Evolutionary conservation across 2,888 invertebrate species (phyloP).

Genomic region (Pegoplata infirma): DNA sequence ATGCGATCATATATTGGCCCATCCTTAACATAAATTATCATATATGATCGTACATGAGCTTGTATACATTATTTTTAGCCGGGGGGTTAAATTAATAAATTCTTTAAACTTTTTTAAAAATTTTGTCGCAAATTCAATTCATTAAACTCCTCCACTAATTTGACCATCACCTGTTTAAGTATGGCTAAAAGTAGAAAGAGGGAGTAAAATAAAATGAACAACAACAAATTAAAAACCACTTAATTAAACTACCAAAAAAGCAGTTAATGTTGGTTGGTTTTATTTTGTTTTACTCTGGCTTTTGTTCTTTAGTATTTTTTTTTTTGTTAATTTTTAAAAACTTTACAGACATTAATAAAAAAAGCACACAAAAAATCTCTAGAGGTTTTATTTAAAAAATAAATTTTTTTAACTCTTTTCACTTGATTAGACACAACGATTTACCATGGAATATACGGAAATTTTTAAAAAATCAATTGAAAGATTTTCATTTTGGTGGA

Average conservation of each 20-base stretch:
- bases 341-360: constrained; percentile 31
- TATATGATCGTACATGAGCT: too few relatives aligned
- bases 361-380: neutral
- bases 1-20: too few relatives aligned
- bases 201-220: neutral
- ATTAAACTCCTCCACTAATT: neutral
- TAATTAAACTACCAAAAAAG: constrained; percentile 49
- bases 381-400: neutral
- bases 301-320: neutral
- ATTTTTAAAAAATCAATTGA: constrained; percentile 82
- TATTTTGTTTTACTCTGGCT: neutral
- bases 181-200: too few relatives aligned
- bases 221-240: constrained; percentile 46
- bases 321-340: constrained; percentile 13
- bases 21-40: too few relatives aligned
- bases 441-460: constrained; percentile 85
- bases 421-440: constrained; percentile 79
- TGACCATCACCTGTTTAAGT: neutral
- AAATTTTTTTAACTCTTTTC: constrained; percentile 4
- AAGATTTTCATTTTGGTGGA: constrained; percentile 82
- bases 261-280: constrained; percentile 40
- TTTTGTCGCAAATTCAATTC: neutral
- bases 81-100: too few relatives aligned
- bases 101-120: too few relatives aligned
- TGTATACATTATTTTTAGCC: too few relatives aligned